Percentiles rank a stretch among this genome's conserved stretches.
phyloP scores from a whole-genome alignment of 2,797 vertebrate species.

The Esox masquinongy region DNA sequence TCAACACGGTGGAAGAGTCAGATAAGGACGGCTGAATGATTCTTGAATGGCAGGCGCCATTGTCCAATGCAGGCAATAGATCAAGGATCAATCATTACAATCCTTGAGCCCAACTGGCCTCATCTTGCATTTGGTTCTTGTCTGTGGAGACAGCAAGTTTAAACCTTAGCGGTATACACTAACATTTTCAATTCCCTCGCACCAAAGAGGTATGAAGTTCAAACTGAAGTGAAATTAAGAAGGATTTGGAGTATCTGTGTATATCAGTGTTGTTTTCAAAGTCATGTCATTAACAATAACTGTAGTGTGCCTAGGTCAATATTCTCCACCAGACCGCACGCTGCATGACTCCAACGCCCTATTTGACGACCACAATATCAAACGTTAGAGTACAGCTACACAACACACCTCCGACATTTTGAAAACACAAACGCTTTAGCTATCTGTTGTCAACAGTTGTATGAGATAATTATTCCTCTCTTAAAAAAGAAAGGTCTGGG shows the following conservation, averaged over 20 bases:
- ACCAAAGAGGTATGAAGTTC: background rate
- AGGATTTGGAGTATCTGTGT: background rate
- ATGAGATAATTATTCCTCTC: background rate
- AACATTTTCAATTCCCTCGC: background rate
- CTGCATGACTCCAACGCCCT: background rate
- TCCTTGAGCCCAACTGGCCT: slow-evolving; percentile 2
- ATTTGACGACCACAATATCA: background rate
- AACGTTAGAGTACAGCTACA: background rate
- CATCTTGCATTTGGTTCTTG: slow-evolving; percentile 4
- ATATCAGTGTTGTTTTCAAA: background rate
- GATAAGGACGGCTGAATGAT: slow-evolving; percentile 31
- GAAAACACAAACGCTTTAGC: background rate
- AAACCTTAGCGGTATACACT: background rate
- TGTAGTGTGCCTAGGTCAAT: background rate
- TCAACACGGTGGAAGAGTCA: slow-evolving; percentile 31
- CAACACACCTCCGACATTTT: background rate
- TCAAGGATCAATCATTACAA: slow-evolving; percentile 24
- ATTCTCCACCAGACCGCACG: background rate
- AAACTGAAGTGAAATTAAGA: background rate
- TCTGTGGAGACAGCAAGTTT: background rate
- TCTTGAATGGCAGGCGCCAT: slow-evolving; percentile 22
- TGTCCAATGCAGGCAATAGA: slow-evolving; percentile 5
- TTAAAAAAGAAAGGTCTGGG: background rate
- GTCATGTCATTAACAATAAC: background rate
- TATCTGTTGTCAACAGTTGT: background rate